Conservation (phyloP, 2,113 vertebrate genomes). For the Arothron firmamentum region DNA sequence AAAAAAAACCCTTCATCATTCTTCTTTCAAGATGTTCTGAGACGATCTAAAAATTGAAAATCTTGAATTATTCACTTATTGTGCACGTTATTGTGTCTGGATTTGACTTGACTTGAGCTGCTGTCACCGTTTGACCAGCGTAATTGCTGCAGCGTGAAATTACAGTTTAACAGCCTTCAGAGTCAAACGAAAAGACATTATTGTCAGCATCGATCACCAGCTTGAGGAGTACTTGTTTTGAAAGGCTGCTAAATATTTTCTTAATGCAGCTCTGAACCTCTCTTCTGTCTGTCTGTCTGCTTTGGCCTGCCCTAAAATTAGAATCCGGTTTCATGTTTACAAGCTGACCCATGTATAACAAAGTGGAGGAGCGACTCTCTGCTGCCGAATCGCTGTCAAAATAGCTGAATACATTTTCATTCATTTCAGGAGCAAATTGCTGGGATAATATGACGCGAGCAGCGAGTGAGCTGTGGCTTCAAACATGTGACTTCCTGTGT, state of each 20-base stretch:
- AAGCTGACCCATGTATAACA: too few species aligned
- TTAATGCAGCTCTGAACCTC: constrained; percentile 22
- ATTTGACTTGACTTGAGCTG: neutral
- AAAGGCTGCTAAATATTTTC: constrained; percentile 17
- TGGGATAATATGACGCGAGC: too few species aligned
- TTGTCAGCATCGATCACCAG: constrained; percentile 28
- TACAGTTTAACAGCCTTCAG: constrained; percentile 36
- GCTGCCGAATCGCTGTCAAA: too few species aligned
- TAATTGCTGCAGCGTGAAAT: constrained; percentile 23
- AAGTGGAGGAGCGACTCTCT: too few species aligned
- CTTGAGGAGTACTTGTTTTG: constrained; percentile 29
- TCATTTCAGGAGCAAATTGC: too few species aligned
- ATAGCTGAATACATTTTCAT: too few species aligned
- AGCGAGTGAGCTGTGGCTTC: too few species aligned
- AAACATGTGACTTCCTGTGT: too few species aligned
- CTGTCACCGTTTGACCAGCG: constrained; percentile 16
- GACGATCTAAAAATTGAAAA: neutral
- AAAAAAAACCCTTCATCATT: neutral
- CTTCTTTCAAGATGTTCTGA: constrained; percentile 3
- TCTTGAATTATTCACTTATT: too few species aligned
- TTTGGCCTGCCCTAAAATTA: too few species aligned
- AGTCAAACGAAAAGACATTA: constrained; percentile 38
- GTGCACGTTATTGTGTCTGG: too few species aligned
- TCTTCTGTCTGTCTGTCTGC: neutral
- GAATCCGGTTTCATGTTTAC: too few species aligned